These are phyloP conservation scores for Cynoglossus semilaevis DNA, from an alignment of 2,113 vertebrate species.

Conservation along the genomic window DNA sequence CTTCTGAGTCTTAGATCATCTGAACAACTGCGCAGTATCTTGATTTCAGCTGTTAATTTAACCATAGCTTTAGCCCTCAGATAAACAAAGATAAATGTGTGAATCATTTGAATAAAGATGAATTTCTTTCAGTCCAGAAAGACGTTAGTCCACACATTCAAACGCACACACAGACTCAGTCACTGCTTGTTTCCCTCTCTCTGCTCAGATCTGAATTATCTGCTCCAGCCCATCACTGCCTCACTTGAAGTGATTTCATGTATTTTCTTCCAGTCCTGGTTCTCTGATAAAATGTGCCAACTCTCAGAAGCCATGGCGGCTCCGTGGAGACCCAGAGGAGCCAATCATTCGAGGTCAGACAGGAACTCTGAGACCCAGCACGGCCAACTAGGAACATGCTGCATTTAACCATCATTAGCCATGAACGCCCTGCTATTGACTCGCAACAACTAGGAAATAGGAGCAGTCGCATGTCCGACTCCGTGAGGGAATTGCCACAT, in stretches of 20 bases:
- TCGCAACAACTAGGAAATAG: constrained; percentile 60
- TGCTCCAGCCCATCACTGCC: constrained; percentile 64
- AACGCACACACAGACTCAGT: constrained; percentile 18
- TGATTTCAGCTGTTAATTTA: too few relatives aligned
- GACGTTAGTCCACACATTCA: constrained; percentile 24
- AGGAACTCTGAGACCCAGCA: constrained; percentile 60
- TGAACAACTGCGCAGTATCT: too few relatives aligned
- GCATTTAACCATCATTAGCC: constrained; percentile 64
- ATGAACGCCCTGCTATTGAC: constrained; percentile 48
- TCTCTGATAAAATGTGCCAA: constrained; percentile 65
- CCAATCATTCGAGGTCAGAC: constrained; percentile 54
- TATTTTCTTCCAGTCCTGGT: constrained; percentile 67
- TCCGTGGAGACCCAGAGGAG: constrained; percentile 55
- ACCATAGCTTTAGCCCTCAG: too few relatives aligned
- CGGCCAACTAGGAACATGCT: constrained; percentile 33
- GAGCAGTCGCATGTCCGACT: constrained; percentile 32
- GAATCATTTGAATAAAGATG: too few relatives aligned
- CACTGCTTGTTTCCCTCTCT: constrained; percentile 24
- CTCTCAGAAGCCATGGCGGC: constrained; percentile 60
- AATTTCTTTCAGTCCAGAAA: background rate
- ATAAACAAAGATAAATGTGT: too few relatives aligned
- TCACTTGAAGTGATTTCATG: constrained; percentile 76
- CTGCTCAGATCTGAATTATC: constrained; percentile 62
- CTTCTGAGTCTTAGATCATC: too few relatives aligned
- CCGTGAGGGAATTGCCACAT: constrained; percentile 52